A percentile compares a stretch with the other conserved stretches of the same genome.
Evolutionary conservation across 2,797 vertebrate genomes (phyloP).

Genomic region (Streptopelia turtur): DNA sequence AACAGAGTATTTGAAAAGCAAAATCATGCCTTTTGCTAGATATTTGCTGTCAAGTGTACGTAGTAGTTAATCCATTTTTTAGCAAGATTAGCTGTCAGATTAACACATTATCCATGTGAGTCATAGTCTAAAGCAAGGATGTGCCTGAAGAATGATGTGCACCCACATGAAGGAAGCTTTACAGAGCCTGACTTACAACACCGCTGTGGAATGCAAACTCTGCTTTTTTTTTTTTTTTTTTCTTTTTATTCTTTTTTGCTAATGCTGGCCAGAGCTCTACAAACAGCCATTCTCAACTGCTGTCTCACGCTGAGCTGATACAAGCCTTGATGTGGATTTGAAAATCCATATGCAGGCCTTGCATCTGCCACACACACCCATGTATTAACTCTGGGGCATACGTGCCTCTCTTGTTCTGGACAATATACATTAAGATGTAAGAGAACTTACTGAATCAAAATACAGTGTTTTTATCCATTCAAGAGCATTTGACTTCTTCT

Average conservation of each 20-base stretch:
- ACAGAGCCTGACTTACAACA: slow-evolving; percentile 2
- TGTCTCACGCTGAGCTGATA: slow-evolving; percentile 32
- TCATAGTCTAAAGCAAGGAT: slow-evolving; percentile 7
- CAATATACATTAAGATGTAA: neutral
- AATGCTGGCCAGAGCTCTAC: slow-evolving; percentile 61
- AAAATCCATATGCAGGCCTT: slow-evolving; percentile 1
- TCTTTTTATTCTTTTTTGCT: neutral
- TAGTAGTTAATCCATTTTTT: slow-evolving; percentile 44
- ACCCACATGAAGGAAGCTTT: slow-evolving; percentile 38
- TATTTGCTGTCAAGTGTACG: neutral
- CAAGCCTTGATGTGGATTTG: slow-evolving; percentile 66
- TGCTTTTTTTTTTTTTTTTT: neutral
- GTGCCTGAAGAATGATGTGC: slow-evolving; percentile 20
- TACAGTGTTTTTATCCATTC: neutral
- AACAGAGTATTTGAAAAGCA: neutral
- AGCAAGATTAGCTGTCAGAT: slow-evolving; percentile 55
- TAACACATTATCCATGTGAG: slow-evolving; percentile 34
- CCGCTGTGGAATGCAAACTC: slow-evolving; percentile 23
- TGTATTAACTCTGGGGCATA: neutral
- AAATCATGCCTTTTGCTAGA: slow-evolving; percentile 3
- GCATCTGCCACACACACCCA: slow-evolving; percentile 48
- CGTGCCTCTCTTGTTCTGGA: neutral
- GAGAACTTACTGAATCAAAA: neutral
- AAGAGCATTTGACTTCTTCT: neutral
- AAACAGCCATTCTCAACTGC: slow-evolving; percentile 21